A percentile compares a stretch with the other conserved stretches of the same genome.
Conservation (phyloP, 2,113 vertebrate species). For the Python bivittatus region DNA sequence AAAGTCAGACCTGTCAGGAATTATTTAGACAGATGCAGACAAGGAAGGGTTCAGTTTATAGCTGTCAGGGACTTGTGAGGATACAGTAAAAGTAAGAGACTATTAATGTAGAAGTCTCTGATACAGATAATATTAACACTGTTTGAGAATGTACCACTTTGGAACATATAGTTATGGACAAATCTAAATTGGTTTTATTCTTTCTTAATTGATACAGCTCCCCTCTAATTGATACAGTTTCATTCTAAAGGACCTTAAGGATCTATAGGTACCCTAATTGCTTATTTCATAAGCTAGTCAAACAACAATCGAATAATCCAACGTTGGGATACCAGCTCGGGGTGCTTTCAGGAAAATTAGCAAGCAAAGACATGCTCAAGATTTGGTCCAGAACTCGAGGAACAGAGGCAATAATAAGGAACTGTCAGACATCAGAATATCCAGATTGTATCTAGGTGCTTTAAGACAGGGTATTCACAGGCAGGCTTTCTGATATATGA, state of each 20-base stretch:
- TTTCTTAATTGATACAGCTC: not conserved
- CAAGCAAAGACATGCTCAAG: not conserved
- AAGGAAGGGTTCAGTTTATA: not conserved
- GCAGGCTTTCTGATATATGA: not conserved
- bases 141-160: not conserved
- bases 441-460: not conserved
- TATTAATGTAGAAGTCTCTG: constrained; percentile 34
- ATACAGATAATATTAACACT: not conserved
- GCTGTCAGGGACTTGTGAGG: not conserved
- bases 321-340: not conserved
- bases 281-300: not conserved
- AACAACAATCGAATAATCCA: not conserved
- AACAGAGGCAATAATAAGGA: not conserved
- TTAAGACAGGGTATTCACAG: not conserved
- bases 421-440: not conserved
- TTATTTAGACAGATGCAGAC: not conserved
- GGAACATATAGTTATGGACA: not conserved
- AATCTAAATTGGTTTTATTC: not conserved
- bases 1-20: constrained; percentile 24
- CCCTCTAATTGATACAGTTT: not conserved
- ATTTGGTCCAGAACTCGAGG: not conserved
- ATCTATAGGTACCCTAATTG: not conserved
- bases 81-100: constrained; percentile 32
- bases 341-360: not conserved
- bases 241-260: not conserved